Percentiles rank a stretch among this genome's conserved stretches.
Evolutionary conservation across 2,888 invertebrate genomes (phyloP).

Genomic region (Chorisops tibialis): DNA sequence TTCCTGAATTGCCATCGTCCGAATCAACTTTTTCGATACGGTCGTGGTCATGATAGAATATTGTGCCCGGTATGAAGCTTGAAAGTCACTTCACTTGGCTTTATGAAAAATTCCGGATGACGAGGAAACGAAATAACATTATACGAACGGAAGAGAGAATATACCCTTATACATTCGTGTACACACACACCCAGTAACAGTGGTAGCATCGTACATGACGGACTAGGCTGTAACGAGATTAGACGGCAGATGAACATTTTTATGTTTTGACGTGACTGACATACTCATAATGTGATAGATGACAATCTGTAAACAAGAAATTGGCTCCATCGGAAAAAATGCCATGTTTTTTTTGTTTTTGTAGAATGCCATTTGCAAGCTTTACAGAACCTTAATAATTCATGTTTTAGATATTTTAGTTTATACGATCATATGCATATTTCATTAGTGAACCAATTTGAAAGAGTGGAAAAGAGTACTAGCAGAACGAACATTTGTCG

Average conservation of each 20-base stretch:
- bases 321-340: too few species aligned
- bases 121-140: not conserved
- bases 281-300: not conserved
- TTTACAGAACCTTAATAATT: too few species aligned
- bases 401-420: too few species aligned
- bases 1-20: conserved; percentile 2
- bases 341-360: too few species aligned
- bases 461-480: too few species aligned
- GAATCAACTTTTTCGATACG: not conserved
- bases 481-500: too few species aligned
- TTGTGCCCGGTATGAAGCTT: not conserved
- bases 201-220: not conserved
- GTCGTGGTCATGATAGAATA: conserved; percentile 1
- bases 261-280: conserved; percentile 14
- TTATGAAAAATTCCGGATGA: conserved; percentile 11
- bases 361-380: too few species aligned
- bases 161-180: not conserved
- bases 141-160: not conserved
- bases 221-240: not conserved
- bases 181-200: not conserved
- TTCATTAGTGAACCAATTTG: too few species aligned
- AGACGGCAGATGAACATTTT: conserved; percentile 6
- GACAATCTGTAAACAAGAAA: too few species aligned
- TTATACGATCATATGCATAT: too few species aligned
- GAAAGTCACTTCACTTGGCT: conserved; percentile 7